These are phyloP conservation scores for Loris lydekkerianus DNA, from an alignment of 2,797 vertebrate species.

Conservation along the genomic window DNA sequence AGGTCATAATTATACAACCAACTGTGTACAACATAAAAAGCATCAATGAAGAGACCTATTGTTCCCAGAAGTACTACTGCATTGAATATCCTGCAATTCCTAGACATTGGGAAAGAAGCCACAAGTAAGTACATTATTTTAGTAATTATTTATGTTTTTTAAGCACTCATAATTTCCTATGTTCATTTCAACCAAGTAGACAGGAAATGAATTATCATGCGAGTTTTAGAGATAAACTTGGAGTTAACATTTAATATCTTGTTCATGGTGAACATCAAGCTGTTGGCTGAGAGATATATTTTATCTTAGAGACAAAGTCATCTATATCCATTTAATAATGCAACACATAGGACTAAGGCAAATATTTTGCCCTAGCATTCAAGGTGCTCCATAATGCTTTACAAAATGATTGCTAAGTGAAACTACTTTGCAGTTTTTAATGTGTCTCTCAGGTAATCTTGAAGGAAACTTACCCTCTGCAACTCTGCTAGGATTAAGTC, in stretches of 20 bases:
- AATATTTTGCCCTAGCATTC: neutral
- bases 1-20: neutral
- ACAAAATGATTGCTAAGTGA: neutral
- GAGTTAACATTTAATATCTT: neutral
- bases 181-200: neutral
- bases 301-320: neutral
- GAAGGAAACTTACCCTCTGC: neutral
- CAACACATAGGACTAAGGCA: neutral
- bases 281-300: neutral
- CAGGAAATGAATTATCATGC: neutral
- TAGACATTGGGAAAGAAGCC: neutral
- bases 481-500: neutral
- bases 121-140: neutral
- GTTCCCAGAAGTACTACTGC: neutral
- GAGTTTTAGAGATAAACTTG: neutral
- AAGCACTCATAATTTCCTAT: neutral
- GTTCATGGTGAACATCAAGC: neutral
- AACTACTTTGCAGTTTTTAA: neutral
- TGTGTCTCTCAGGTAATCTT: neutral
- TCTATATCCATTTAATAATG: neutral
- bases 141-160: neutral
- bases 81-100: neutral
- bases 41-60: neutral
- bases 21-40: neutral
- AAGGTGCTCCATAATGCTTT: neutral